Base-by-base conservation (phyloP, 2,888 invertebrate genomes). In the Phlogophora meticulosa region DNA sequence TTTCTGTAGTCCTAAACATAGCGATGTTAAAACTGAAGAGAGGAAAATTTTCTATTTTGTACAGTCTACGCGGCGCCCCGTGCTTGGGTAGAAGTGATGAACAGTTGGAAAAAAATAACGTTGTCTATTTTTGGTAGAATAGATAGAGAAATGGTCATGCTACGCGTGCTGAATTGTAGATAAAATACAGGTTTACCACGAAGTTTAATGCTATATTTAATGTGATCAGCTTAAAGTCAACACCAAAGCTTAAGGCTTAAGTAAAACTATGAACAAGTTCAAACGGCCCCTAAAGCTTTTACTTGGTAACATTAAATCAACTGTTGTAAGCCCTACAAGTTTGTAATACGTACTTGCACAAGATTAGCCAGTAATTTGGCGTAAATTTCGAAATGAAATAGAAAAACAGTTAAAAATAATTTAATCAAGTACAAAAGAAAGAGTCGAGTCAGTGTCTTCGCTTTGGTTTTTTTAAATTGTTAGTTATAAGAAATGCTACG, bases 241-340 rank as follows among this genome's bases (percentile, higher is more conserved):
- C 79, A 74, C 68, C 82, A 48, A 42, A 17, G 51, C 49, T 78
- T 81, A 79, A 74, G 60, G 75, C 75, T 81, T 81, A 78, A 65
- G 45, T 64, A 42, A 51, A 70, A 74, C 75, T 66, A 63, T 55
- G 62, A 46, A 71, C 67, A 78, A 81, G 62, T 81, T 68, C 36
- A 45, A 70, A 65, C 57, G 13, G 13, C 52, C 75, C 46, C 79
- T 43, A 64, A 73, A 65, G 59, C 70, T 60, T 71, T 68, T 24
- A 73, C 53, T 63, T 53, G 53, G 57, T 46, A 62, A 55, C 74
- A 60, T 42, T 48, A 36, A 64, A 72, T 46, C 42, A 72, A 61
- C 51, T 56, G 24, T 66, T 45, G 48, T 43, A 72, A 63, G 43
- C 61, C 43, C 17, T 62, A 57, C 11, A 74, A 58, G 15, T 53